These are phyloP conservation scores for Penaeus vannamei DNA, from an alignment of 1,140 invertebrate genomes.

Conservation along the genomic window DNA sequence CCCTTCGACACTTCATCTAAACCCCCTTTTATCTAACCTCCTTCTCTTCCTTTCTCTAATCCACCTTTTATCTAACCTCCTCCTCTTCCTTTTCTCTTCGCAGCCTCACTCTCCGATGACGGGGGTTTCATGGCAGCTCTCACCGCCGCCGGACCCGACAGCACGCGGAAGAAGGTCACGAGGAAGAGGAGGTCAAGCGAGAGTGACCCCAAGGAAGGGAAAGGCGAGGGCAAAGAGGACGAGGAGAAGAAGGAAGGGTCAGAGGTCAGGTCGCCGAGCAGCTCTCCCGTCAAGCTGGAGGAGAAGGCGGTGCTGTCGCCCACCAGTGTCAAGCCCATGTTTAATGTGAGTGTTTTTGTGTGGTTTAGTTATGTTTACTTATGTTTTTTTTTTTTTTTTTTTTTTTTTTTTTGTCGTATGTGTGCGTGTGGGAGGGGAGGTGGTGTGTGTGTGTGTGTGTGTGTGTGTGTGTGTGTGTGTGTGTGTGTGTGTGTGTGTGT, in stretches of 20 bases:
- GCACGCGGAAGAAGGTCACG: slow-evolving; percentile 43
- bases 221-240: background rate
- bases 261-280: background rate
- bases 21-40: background rate
- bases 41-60: background rate
- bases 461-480: background rate
- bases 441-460: too few species aligned
- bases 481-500: too few species aligned
- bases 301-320: slow-evolving; percentile 45
- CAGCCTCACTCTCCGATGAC: slow-evolving; percentile 50
- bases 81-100: background rate
- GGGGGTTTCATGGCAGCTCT: slow-evolving; percentile 57
- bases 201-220: slow-evolving; percentile 35
- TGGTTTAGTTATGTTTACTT: background rate
- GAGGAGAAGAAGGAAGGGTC: slow-evolving; percentile 28
- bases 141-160: slow-evolving; percentile 37
- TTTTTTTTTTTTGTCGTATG: too few species aligned
- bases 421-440: too few species aligned
- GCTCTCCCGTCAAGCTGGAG: background rate
- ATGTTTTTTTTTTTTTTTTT: too few species aligned
- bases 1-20: background rate
- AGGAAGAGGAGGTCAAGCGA: slow-evolving; percentile 58
- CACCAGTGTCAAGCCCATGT: slow-evolving; percentile 47
- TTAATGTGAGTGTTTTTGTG: slow-evolving; percentile 47
- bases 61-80: background rate